A percentile compares a stretch with the other conserved stretches of the same genome.
phyloP scores from a whole-genome alignment of 2,113 vertebrate species.

The Lepus americanus region DNA sequence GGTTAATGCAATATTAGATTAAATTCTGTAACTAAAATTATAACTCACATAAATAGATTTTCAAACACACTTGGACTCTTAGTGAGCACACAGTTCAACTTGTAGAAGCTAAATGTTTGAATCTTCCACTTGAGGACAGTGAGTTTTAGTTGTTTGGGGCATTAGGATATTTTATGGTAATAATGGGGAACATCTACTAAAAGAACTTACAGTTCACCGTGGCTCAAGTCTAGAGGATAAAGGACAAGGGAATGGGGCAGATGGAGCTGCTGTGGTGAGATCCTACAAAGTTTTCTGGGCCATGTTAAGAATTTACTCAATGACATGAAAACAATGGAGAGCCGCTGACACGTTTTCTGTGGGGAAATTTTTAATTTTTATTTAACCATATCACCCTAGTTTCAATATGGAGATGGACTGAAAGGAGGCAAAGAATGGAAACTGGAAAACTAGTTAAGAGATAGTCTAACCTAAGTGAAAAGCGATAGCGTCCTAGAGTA shows the following conservation, averaged over 20 bases:
- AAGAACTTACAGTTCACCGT: neutral
- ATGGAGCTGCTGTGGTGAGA: neutral
- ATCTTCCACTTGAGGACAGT: conserved; percentile 6
- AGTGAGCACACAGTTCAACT: neutral
- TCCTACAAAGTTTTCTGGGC: neutral
- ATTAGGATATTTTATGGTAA: neutral
- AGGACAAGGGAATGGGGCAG: neutral
- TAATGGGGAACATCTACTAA: neutral
- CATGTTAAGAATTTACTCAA: neutral
- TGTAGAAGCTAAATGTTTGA: neutral
- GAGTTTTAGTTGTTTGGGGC: neutral
- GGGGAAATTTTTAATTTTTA: neutral
- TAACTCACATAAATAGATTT: neutral
- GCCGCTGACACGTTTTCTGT: neutral
- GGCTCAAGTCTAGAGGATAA: neutral
- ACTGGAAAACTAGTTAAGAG: neutral
- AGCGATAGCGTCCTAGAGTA: neutral
- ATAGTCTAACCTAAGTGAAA: neutral
- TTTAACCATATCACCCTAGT: neutral
- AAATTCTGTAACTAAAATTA: conserved; percentile 40
- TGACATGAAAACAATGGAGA: conserved; percentile 12
- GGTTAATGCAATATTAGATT: conserved; percentile 28
- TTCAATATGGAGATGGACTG: neutral
- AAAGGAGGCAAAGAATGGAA: neutral
- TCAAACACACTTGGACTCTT: conserved; percentile 24